phyloP scores from a whole-genome alignment of 2,113 vertebrate species.

The Colaptes auratus region DNA sequence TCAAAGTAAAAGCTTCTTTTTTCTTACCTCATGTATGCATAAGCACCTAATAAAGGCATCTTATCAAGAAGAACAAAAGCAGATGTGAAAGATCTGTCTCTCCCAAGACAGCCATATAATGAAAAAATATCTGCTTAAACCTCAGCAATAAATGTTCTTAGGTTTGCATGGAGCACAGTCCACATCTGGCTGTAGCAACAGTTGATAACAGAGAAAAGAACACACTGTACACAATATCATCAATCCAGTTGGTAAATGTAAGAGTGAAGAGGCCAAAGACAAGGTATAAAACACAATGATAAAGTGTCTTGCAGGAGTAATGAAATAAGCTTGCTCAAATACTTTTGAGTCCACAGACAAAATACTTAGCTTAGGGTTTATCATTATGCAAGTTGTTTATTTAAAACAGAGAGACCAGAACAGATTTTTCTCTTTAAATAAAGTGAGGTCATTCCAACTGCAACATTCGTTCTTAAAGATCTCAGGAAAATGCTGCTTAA shows the following conservation, averaged over 20 bases:
- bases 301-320: background rate
- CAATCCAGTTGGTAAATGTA: background rate
- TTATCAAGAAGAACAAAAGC: background rate
- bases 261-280: background rate
- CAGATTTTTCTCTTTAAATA: background rate
- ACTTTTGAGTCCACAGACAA: background rate
- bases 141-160: background rate
- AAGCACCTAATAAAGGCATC: background rate
- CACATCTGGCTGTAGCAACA: background rate
- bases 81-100: conserved; percentile 4
- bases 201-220: background rate
- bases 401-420: background rate
- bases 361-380: background rate
- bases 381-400: background rate
- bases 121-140: background rate
- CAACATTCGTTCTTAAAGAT: background rate
- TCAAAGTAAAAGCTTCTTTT: background rate
- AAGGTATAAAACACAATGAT: background rate
- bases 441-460: background rate
- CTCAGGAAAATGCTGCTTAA: background rate
- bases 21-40: background rate
- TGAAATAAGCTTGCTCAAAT: background rate
- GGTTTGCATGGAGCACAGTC: background rate
- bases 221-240: background rate
- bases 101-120: background rate